Evolutionary conservation across 2,113 vertebrate species (phyloP).

Genomic region (Euleptes europaea): DNA sequence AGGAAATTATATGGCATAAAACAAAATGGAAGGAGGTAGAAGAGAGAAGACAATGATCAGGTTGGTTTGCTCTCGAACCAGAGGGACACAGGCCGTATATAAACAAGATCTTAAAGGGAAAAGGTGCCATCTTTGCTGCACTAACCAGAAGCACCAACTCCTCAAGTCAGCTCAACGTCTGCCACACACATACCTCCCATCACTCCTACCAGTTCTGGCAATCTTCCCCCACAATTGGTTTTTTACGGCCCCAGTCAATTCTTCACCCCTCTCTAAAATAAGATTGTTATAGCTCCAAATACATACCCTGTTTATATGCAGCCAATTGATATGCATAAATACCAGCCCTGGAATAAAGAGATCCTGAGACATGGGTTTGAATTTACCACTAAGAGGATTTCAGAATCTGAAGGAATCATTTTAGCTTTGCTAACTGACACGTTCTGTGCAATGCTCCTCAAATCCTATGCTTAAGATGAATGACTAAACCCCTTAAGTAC

Average conservation of each 20-base stretch:
- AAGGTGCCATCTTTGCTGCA: neutral
- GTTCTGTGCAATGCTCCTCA: accelerated
- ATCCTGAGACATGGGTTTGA: neutral
- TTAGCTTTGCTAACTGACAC: accelerated
- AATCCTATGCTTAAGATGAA: accelerated
- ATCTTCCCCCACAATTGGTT: too few species aligned
- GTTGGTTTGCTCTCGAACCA: neutral
- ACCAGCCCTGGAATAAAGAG: neutral
- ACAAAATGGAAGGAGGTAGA: too few species aligned
- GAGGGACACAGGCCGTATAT: too few species aligned
- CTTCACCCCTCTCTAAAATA: neutral
- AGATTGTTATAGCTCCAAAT: neutral
- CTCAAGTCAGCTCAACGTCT: neutral
- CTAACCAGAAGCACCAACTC: too few species aligned
- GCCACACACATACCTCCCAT: neutral
- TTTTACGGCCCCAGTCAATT: neutral
- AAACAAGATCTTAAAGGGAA: neutral
- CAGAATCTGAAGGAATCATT: neutral
- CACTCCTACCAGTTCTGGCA: too few species aligned
- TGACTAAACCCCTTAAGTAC: neutral
- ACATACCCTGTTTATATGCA: neutral
- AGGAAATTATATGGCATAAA: neutral
- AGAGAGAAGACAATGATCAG: neutral
- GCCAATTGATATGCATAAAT: too few species aligned
- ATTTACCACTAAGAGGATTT: too few species aligned